phyloP scores from a whole-genome alignment of 92 coral and sea anemone species.

The Zoanthus sociatus region DNA sequence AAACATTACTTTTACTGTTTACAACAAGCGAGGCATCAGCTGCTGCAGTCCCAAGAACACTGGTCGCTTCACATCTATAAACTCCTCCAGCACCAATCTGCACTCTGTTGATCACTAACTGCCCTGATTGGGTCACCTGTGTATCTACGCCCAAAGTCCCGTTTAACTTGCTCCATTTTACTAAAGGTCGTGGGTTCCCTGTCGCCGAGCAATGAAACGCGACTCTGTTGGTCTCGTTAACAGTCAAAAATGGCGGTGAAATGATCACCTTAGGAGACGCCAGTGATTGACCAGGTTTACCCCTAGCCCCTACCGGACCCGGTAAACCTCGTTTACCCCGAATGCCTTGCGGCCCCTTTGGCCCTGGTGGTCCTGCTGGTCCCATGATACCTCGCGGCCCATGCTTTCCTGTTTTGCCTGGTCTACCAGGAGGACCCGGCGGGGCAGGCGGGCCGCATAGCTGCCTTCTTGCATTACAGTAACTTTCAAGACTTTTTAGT shows the following conservation, averaged over 20 bases:
- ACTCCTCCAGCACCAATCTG: slow-evolving; percentile 34
- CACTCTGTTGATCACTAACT: slow-evolving; percentile 25
- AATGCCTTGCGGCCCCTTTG: slow-evolving; percentile 29
- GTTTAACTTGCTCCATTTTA: slow-evolving; percentile 54
- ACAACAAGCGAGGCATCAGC: slow-evolving; percentile 17
- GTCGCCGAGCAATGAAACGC: slow-evolving; percentile 49
- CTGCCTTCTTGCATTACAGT: neutral
- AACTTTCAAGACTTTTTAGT: slow-evolving; percentile 3
- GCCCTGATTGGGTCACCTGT: slow-evolving; percentile 25
- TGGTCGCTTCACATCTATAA: slow-evolving; percentile 35
- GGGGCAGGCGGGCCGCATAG: slow-evolving; percentile 15
- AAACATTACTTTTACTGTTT: neutral
- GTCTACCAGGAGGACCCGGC: slow-evolving; percentile 12
- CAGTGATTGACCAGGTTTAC: slow-evolving; percentile 52
- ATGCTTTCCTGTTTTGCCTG: neutral
- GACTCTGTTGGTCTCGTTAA: slow-evolving; percentile 53
- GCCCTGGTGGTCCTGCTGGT: slow-evolving; percentile 32
- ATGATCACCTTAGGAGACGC: slow-evolving; percentile 46
- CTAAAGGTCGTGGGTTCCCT: slow-evolving; percentile 53
- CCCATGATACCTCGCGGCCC: slow-evolving; percentile 26
- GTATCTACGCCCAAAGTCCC: slow-evolving; percentile 14
- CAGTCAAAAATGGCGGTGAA: slow-evolving; percentile 46
- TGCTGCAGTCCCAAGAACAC: slow-evolving; percentile 37
- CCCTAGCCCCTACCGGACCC: slow-evolving; percentile 56
- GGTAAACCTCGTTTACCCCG: slow-evolving; percentile 40